phyloP scores from a whole-genome alignment of 2,113 vertebrate genomes.

The Procavia capensis region DNA sequence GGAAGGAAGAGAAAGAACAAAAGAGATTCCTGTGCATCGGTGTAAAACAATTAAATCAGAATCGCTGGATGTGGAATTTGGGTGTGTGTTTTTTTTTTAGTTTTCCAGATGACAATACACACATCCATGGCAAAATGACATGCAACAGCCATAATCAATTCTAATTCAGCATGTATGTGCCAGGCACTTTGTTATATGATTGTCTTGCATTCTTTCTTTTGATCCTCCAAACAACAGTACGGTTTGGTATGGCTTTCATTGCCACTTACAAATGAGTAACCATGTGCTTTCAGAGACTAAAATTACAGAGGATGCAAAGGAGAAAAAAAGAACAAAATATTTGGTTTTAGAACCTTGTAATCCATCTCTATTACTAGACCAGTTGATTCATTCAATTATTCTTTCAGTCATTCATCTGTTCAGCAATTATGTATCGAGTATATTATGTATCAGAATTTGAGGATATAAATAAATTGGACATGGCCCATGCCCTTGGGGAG shows the following conservation, averaged over 20 bases:
- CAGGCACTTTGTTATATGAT: not conserved
- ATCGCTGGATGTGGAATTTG: not conserved
- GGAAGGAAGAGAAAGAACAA: not conserved
- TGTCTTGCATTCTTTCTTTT: not conserved
- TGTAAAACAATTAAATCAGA: slow-evolving; percentile 39
- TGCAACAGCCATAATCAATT: not conserved
- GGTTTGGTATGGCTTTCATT: no score
- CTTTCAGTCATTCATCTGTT: not conserved
- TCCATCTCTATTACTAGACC: not conserved
- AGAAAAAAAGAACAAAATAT: not conserved
- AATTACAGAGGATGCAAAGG: not conserved
- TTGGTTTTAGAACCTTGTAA: not conserved
- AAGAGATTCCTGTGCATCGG: not conserved
- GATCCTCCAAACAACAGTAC: not conserved
- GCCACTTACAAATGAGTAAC: not conserved
- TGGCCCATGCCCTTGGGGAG: not conserved
- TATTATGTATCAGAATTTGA: not conserved
- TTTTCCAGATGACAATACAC: not conserved
- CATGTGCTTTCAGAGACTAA: not conserved
- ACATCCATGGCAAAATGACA: not conserved
- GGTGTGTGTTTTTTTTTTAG: not conserved
- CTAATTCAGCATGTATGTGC: not conserved
- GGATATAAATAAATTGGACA: not conserved
- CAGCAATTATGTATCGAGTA: not conserved
- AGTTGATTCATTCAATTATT: not conserved